These are phyloP conservation scores for Plagodis dolabraria DNA, from an alignment of 2,888 invertebrate genomes.

Conservation along the genomic window DNA sequence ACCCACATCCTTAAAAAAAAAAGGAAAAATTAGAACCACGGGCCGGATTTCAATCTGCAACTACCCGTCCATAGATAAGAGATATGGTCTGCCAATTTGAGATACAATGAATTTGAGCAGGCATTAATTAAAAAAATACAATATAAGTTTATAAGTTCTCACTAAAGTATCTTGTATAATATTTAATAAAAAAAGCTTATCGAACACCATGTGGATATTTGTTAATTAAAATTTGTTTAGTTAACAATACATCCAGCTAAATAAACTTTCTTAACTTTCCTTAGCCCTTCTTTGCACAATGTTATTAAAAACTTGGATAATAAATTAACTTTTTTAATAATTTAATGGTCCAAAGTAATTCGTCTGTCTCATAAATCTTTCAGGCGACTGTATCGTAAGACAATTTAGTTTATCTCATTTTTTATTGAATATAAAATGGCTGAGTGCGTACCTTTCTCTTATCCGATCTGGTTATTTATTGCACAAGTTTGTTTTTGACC, in stretches of 20 bases:
- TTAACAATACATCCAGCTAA: background rate
- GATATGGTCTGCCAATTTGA: too few species aligned
- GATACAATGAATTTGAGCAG: too few species aligned
- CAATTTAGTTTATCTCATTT: conserved; percentile 79
- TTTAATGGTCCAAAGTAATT: conserved; percentile 27
- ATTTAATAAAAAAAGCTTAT: too few species aligned
- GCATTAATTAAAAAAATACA: too few species aligned
- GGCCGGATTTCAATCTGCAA: too few species aligned
- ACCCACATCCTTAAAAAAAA: too few species aligned
- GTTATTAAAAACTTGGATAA: conserved; percentile 8
- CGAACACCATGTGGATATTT: too few species aligned
- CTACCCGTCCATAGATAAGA: too few species aligned
- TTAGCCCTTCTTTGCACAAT: background rate
- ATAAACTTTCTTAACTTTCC: background rate
- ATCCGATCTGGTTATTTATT: conserved; percentile 83
- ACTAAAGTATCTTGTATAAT: too few species aligned
- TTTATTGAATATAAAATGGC: conserved; percentile 82
- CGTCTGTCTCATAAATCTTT: conserved; percentile 58
- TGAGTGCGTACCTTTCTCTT: conserved; percentile 78
- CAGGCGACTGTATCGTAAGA: conserved; percentile 67
- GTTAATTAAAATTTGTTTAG: too few species aligned
- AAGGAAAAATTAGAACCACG: too few species aligned
- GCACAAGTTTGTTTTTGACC: conserved; percentile 83
- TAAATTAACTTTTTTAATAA: conserved; percentile 27
- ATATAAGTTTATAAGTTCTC: too few species aligned